A percentile compares a stretch with the other conserved stretches of the same genome.
phyloP scores from a whole-genome alignment of 2,113 vertebrate genomes.

The Ptychochromis oligacanthus region DNA sequence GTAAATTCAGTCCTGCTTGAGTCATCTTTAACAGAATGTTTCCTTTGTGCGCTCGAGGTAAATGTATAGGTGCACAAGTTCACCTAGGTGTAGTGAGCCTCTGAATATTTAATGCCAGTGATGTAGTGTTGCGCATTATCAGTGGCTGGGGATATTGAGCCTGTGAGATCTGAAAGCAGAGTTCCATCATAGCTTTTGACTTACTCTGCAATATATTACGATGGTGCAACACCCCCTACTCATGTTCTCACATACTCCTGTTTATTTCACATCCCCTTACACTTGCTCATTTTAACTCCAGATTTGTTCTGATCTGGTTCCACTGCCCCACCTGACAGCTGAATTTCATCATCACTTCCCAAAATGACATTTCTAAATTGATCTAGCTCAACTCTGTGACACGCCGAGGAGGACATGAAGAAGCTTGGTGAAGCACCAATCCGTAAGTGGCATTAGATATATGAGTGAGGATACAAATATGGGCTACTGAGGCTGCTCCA shows the following conservation, averaged over 20 bases:
- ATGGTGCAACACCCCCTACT: not conserved
- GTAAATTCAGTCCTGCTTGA: not conserved
- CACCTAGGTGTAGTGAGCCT: slow-evolving; percentile 62
- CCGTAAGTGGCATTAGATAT: slow-evolving; percentile 63
- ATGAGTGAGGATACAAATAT: slow-evolving; percentile 57
- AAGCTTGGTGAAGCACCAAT: slow-evolving; percentile 26
- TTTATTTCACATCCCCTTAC: slow-evolving; percentile 9
- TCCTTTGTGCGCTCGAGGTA: not conserved
- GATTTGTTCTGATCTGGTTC: slow-evolving; percentile 9
- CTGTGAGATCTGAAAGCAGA: slow-evolving; percentile 57
- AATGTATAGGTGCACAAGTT: slow-evolving; percentile 53
- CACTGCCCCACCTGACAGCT: not conserved
- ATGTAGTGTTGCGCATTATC: slow-evolving; percentile 74
- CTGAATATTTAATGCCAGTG: slow-evolving; percentile 75
- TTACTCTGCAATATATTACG: slow-evolving; percentile 48
- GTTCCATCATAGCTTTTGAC: slow-evolving; percentile 63
- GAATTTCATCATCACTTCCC: slow-evolving; percentile 24
- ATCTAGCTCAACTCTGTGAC: slow-evolving; percentile 8
- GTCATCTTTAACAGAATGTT: not conserved
- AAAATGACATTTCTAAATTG: slow-evolving; percentile 27
- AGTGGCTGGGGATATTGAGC: slow-evolving; percentile 63
- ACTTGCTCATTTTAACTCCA: slow-evolving; percentile 25
- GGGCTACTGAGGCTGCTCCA: slow-evolving; percentile 55
- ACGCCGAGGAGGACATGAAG: not conserved
- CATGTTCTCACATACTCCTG: not conserved